These are phyloP conservation scores for Diuraphis noxia DNA, from an alignment of 1,140 invertebrate species.

Conservation along the genomic window DNA sequence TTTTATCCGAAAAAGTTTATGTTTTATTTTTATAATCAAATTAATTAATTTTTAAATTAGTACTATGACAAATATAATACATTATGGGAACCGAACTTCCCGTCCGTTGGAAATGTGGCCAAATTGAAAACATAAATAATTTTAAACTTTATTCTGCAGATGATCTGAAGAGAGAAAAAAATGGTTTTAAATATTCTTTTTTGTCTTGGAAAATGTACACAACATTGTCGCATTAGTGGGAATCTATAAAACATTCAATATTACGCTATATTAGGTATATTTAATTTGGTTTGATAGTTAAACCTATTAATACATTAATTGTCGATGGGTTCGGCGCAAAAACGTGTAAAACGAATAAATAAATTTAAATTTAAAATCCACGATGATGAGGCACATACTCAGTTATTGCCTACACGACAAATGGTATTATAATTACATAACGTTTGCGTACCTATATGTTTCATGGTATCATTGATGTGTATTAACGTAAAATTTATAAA, in stretches of 20 bases:
- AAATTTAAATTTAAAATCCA: not conserved
- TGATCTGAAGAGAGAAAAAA: not conserved
- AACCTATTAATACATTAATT: not conserved
- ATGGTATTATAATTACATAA: too few species aligned
- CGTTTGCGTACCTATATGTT: too few species aligned
- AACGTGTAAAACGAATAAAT: not conserved
- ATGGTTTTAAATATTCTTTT: not conserved
- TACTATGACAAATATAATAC: not conserved
- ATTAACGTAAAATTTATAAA: too few species aligned
- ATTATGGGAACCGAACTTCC: not conserved
- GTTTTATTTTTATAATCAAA: not conserved
- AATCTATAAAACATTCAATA: not conserved
- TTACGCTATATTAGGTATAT: not conserved
- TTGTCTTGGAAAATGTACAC: not conserved
- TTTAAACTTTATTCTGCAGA: not conserved
- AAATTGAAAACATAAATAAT: slow-evolving; percentile 2
- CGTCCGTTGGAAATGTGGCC: not conserved
- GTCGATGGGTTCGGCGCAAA: not conserved
- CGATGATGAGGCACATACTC: too few species aligned
- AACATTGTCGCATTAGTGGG: not conserved
- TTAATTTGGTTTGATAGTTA: not conserved
- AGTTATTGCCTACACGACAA: too few species aligned
- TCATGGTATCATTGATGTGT: too few species aligned
- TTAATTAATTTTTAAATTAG: slow-evolving; percentile 13
- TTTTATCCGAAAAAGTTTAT: not conserved